Base-by-base conservation (phyloP, 1,140 invertebrate genomes). In the Drosophila lini region DNA sequence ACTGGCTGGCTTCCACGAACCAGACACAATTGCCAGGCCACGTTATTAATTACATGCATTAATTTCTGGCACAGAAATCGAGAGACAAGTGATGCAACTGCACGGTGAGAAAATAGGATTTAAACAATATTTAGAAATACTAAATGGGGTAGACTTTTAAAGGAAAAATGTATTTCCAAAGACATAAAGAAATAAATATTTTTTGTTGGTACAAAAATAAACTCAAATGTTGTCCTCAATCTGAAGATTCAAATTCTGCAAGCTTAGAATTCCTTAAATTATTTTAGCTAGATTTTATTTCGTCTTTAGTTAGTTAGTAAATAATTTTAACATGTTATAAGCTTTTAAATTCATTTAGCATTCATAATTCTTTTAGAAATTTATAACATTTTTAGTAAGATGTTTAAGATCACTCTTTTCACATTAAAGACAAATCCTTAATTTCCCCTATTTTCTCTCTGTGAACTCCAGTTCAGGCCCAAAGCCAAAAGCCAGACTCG, bases 11-110 rank as follows among this genome's bases (percentile, higher is more conserved):
- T 82, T 80, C 83, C 61, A 81, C 82, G 78, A 88, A 80, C 45
- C 65, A 67, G 71, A 57, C 74, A 76, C 74, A 78, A 78, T 78
- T 78, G 74, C 62, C 80, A 41, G 50, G 56, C 77, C 70, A 71
- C 63, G 82, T 89, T 89, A 89, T 89, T 89, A 90, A 89, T 89
- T 89, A 89, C 84, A 90, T 84, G 78, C 85, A 89, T 84, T 89
- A 81, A 89, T 88, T 89, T 89, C 45, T 78, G 69, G 85, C 71
- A 74, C 75, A 85, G n/a, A 53, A 53, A 53, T 53, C 52, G 41
- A 65, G 36, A 76, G 44, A 86, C 81, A 90, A 90, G 83, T 89
- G 84, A 78, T 89, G 84, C 84, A 88, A 88, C 57, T 41, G 53
- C 65, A 67, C 65, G n/a, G 15, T 1, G 13, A 53, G 11, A 42